These are phyloP conservation scores for Tetrax tetrax DNA, from an alignment of 2,113 vertebrate genomes.

Conservation along the genomic window DNA sequence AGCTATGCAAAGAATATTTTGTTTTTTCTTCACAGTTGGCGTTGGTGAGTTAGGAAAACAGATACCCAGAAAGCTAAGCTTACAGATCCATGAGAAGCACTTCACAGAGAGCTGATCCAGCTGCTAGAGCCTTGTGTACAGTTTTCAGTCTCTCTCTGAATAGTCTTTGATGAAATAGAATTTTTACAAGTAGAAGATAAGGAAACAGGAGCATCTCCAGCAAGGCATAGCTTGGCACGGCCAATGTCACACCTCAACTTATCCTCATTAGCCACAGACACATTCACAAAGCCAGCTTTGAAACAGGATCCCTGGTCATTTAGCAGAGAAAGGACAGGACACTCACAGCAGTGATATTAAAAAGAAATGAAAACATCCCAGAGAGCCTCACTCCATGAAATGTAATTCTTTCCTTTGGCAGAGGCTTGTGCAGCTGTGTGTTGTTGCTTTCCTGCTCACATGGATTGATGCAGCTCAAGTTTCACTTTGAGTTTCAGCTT, in stretches of 20 bases:
- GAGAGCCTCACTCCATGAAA: constrained; percentile 38
- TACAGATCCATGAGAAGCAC: background rate
- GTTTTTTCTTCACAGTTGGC: background rate
- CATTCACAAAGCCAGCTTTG: constrained; percentile 46
- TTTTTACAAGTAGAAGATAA: constrained; percentile 3
- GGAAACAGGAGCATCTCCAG: background rate
- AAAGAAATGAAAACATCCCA: constrained; percentile 41
- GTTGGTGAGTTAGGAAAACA: background rate
- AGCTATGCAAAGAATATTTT: background rate
- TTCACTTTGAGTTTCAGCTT: constrained; percentile 36
- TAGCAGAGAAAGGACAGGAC: constrained; percentile 28
- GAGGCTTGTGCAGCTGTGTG: background rate
- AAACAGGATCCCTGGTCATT: constrained; percentile 18
- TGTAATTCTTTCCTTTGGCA: constrained; percentile 50
- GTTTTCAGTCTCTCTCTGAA: background rate
- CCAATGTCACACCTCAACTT: constrained; percentile 26
- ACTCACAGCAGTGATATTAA: background rate
- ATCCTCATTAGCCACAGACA: constrained; percentile 49
- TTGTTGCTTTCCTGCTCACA: constrained; percentile 25
- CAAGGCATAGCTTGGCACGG: constrained; percentile 10
- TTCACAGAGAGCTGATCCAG: background rate
- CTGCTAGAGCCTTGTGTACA: background rate
- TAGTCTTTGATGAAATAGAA: background rate
- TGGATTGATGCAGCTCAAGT: background rate
- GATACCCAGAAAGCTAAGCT: background rate